Evolutionary conservation across 2,888 invertebrate genomes (phyloP).

Genomic region (Clitarchus hookeri): DNA sequence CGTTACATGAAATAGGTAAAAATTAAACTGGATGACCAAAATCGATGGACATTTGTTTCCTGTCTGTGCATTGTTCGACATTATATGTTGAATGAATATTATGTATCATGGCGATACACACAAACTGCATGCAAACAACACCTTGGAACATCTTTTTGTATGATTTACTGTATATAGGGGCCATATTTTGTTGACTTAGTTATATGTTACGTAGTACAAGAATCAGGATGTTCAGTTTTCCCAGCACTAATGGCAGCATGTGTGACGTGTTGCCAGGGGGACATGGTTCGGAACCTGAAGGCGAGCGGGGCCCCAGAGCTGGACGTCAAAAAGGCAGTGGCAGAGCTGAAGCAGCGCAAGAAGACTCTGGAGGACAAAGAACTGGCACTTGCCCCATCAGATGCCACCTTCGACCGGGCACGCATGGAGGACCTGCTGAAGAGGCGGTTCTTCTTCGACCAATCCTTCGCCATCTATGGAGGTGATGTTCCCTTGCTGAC

Average conservation of each 20-base stretch:
- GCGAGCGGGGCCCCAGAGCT: slow-evolving; percentile 84
- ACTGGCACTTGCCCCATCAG: slow-evolving; percentile 73
- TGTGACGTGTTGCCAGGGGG: slow-evolving; percentile 66
- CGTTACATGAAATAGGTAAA: too few species aligned
- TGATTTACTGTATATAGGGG: too few species aligned
- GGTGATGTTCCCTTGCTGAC: slow-evolving; percentile 58
- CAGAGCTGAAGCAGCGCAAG: slow-evolving; percentile 88
- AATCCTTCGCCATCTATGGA: slow-evolving; percentile 99
- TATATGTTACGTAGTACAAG: too few species aligned
- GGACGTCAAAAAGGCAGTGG: slow-evolving; percentile 92
- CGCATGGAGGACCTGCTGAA: slow-evolving; percentile 97
- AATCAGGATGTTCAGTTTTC: background rate
- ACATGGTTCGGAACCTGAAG: slow-evolving; percentile 87
- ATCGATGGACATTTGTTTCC: too few species aligned
- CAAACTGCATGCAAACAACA: too few species aligned
- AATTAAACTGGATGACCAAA: too few species aligned
- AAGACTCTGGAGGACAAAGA: slow-evolving; percentile 93
- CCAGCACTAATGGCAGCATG: too few species aligned
- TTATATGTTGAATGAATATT: too few species aligned
- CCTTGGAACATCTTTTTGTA: too few species aligned
- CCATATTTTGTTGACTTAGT: too few species aligned
- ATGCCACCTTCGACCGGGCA: slow-evolving; percentile 80
- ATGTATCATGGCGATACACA: too few species aligned
- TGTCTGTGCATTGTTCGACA: too few species aligned
- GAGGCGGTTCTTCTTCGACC: slow-evolving; percentile 96